Evolutionary conservation across 2,797 vertebrate species (phyloP).

Genomic region (Anomalospiza imberbis): DNA sequence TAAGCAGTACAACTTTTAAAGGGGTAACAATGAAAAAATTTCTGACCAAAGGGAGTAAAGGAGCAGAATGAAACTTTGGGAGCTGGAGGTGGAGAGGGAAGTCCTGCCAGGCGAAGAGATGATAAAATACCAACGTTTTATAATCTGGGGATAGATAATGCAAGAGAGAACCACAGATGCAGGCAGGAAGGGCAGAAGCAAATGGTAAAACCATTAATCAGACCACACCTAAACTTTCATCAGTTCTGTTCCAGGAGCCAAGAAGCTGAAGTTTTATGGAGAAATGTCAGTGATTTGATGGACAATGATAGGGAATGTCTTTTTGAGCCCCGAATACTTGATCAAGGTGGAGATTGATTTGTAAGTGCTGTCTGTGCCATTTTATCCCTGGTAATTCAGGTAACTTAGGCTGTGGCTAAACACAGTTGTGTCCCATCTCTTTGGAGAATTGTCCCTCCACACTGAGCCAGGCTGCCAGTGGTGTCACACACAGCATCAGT

Average conservation of each 20-base stretch:
- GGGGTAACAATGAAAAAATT: background rate
- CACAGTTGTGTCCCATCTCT: background rate
- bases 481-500: background rate
- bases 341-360: background rate
- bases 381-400: background rate
- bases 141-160: background rate
- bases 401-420: background rate
- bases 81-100: background rate
- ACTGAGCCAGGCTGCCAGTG: rapidly evolving
- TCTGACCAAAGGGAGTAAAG: background rate
- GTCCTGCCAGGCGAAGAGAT: background rate
- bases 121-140: background rate
- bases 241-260: background rate
- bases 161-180: background rate
- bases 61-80: background rate
- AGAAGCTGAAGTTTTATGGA: background rate
- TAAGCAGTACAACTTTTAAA: background rate
- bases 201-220: background rate
- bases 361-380: background rate
- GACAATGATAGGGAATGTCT: background rate
- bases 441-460: background rate
- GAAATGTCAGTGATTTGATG: background rate
- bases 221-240: background rate
- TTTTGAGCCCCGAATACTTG: background rate
- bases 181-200: background rate